A percentile compares a stretch with the other conserved stretches of the same genome.
Conservation (phyloP, 2,888 invertebrate species). For the Eupithecia subfuscata region DNA sequence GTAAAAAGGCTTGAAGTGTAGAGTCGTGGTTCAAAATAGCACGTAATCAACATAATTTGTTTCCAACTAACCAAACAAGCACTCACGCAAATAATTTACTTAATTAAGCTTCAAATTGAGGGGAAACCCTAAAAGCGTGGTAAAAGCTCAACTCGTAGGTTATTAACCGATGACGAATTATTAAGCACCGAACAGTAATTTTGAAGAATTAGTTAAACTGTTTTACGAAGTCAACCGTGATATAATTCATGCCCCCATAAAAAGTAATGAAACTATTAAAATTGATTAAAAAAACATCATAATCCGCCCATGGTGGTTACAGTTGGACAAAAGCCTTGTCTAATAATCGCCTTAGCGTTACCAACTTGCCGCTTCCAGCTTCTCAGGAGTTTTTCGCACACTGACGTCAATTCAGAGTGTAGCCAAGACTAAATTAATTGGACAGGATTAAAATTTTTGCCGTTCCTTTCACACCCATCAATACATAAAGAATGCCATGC, state of each 20-base stretch:
- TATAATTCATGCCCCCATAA: background rate
- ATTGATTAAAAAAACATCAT: background rate
- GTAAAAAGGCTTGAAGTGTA: background rate
- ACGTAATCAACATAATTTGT: conserved; percentile 14
- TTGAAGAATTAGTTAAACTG: background rate
- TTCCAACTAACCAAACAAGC: conserved; percentile 17
- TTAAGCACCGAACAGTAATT: background rate
- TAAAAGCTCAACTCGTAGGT: conserved; percentile 1
- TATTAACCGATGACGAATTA: conserved; percentile 1
- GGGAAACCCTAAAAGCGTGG: conserved; percentile 14
- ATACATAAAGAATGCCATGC: too few species aligned
- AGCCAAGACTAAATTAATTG: too few species aligned
- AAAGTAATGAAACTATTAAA: background rate
- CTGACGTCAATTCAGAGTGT: too few species aligned
- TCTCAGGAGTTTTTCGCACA: background rate
- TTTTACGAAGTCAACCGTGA: background rate
- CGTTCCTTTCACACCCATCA: too few species aligned
- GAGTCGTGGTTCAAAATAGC: conserved; percentile 1
- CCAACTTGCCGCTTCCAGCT: background rate
- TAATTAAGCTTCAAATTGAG: conserved; percentile 19
- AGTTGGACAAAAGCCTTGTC: background rate
- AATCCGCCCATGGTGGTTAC: background rate
- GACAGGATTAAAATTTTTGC: too few species aligned
- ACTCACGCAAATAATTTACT: conserved; percentile 19
- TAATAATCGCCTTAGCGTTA: background rate